Evolutionary conservation across 2,113 vertebrate genomes (phyloP).

Genomic region (Dermatemys mawii): DNA sequence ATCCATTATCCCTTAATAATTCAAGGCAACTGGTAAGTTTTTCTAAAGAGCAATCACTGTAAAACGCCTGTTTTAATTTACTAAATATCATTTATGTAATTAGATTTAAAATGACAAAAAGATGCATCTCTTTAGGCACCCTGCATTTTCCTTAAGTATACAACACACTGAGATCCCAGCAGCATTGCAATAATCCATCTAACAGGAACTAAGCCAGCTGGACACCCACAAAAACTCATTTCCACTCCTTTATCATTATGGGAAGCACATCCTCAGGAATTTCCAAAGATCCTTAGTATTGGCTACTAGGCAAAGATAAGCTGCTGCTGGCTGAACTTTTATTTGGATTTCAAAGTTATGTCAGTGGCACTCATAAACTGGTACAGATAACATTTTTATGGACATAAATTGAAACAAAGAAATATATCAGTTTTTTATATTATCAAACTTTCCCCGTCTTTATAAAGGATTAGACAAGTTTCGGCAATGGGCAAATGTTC

Average conservation of each 20-base stretch:
- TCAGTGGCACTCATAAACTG: conserved; percentile 11
- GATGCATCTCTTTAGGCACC: not conserved
- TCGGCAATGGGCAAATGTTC: conserved; percentile 13
- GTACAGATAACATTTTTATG: not conserved
- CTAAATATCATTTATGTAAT: not conserved
- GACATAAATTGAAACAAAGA: not conserved
- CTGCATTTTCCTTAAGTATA: not conserved
- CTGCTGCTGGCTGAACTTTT: conserved; percentile 16
- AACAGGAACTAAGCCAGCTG: not conserved
- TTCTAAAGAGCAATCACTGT: not conserved
- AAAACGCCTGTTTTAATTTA: not conserved
- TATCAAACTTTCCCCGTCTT: conserved; percentile 31
- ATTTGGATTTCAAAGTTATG: conserved; percentile 36
- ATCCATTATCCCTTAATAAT: conserved; percentile 1
- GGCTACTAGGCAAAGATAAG: conserved; percentile 13
- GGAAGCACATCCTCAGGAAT: not conserved
- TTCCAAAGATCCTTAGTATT: conserved; percentile 45
- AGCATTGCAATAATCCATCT: not conserved
- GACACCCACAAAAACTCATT: not conserved
- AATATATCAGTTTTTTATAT: conserved; percentile 40
- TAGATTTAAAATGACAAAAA: not conserved
- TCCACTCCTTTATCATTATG: not conserved
- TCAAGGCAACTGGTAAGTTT: not conserved
- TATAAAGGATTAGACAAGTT: not conserved
- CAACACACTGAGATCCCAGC: not conserved